Conservation (phyloP, 2,113 vertebrate genomes). For the Phalacrocorax aristotelis region DNA sequence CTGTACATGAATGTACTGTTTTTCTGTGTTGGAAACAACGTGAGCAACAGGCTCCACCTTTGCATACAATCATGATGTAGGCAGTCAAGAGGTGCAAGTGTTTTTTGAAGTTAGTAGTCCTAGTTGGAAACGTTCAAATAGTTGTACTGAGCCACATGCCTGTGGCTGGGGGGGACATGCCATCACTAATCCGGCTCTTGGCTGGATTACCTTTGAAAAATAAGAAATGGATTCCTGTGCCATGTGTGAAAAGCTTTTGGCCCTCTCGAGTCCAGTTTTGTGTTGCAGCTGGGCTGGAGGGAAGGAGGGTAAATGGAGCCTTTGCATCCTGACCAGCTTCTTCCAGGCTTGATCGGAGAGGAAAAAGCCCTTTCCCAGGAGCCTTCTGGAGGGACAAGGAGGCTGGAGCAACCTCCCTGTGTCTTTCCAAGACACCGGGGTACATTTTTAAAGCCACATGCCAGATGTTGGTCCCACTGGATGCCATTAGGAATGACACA, state of each 20-base stretch:
- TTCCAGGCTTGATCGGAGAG: not conserved
- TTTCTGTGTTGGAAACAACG: not conserved
- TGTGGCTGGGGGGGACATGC: slow-evolving; percentile 31
- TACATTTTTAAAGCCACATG: not conserved
- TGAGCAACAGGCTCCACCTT: not conserved
- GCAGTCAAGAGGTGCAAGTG: not conserved
- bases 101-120: not conserved
- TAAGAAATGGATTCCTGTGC: slow-evolving; percentile 25
- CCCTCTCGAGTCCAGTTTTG: slow-evolving; percentile 13
- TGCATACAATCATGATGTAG: not conserved
- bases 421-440: not conserved
- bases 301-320: not conserved
- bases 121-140: not conserved
- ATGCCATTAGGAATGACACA: not conserved
- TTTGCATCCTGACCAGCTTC: not conserved
- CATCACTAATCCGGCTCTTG: slow-evolving; percentile 40
- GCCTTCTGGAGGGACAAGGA: not conserved
- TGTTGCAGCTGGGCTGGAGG: slow-evolving; percentile 18
- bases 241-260: slow-evolving; percentile 15
- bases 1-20: not conserved
- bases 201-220: slow-evolving; percentile 46
- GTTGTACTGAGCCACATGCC: slow-evolving; percentile 4
- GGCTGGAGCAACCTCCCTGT: not conserved
- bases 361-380: not conserved
- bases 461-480: not conserved